These are phyloP conservation scores for Epinotia demarniana DNA, from an alignment of 2,888 invertebrate species.

Conservation along the genomic window DNA sequence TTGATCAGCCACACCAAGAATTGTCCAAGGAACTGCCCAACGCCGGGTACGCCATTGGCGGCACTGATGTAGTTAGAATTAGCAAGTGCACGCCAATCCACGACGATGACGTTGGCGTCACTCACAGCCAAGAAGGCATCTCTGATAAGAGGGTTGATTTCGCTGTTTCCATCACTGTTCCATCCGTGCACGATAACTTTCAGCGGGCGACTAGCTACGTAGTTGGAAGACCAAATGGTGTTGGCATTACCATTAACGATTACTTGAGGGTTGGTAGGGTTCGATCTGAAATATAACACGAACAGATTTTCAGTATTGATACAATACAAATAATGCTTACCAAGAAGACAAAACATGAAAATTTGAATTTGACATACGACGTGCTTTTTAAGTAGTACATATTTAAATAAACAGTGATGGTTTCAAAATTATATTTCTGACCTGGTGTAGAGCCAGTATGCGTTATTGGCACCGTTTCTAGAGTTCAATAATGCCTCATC, in stretches of 20 bases:
- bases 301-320: too few relatives aligned
- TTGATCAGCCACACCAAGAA: constrained; percentile 68
- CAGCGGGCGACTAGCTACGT: constrained; percentile 54
- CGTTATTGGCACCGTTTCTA: constrained; percentile 35
- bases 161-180: too few relatives aligned
- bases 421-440: too few relatives aligned
- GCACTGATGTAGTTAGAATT: constrained; percentile 55
- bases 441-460: constrained; percentile 70
- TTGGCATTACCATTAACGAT: constrained; percentile 62
- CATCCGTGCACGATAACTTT: constrained; percentile 72
- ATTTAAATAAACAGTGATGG: too few relatives aligned
- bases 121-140: constrained; percentile 60
- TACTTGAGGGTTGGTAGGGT: constrained; percentile 61
- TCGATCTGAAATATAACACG: constrained; percentile 60
- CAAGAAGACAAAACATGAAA: too few relatives aligned
- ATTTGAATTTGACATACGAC: too few relatives aligned
- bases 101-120: constrained; percentile 70
- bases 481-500: constrained; percentile 48
- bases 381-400: too few relatives aligned
- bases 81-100: constrained; percentile 66
- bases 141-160: too few relatives aligned
- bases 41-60: constrained; percentile 62
- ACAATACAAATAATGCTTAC: too few relatives aligned
- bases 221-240: constrained; percentile 63
- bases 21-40: constrained; percentile 65